These are phyloP conservation scores for cattle (Bos taurus) DNA, from an alignment of 2,113 vertebrate genomes.

Conservation along the genomic window DNA sequence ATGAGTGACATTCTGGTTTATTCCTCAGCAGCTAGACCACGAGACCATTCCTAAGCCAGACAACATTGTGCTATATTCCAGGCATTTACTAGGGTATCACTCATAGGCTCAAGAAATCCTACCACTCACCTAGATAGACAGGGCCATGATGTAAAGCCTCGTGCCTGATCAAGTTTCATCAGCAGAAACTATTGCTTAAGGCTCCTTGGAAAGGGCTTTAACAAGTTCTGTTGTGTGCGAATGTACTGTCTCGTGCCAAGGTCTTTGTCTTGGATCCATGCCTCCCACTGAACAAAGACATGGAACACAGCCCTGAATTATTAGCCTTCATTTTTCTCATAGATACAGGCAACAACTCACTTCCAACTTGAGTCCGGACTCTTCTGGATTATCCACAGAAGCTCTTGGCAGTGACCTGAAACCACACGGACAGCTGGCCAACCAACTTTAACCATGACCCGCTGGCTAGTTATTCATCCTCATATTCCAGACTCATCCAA, in stretches of 20 bases:
- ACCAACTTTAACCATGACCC: not conserved
- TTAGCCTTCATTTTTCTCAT: not conserved
- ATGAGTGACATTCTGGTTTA: not conserved
- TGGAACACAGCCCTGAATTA: not conserved
- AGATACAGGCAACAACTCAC: not conserved
- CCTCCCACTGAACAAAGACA: not conserved
- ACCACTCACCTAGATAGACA: not conserved
- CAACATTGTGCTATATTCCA: not conserved
- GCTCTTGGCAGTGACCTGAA: conserved; percentile 16
- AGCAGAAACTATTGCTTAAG: not conserved
- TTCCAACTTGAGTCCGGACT: not conserved
- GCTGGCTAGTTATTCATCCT: not conserved
- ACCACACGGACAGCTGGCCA: not conserved
- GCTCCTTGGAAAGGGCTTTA: not conserved
- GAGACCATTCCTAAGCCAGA: not conserved
- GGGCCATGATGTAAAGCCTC: not conserved
- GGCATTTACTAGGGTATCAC: not conserved
- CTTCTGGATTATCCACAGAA: not conserved
- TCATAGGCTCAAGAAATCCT: not conserved
- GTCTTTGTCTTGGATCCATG: not conserved
- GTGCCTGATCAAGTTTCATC: not conserved
- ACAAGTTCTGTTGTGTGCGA: not conserved
- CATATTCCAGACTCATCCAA: not conserved
- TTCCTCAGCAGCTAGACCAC: not conserved
- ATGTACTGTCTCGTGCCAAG: not conserved